Conservation (phyloP, 2,888 invertebrate genomes). For the Hypsopygia costalis region DNA sequence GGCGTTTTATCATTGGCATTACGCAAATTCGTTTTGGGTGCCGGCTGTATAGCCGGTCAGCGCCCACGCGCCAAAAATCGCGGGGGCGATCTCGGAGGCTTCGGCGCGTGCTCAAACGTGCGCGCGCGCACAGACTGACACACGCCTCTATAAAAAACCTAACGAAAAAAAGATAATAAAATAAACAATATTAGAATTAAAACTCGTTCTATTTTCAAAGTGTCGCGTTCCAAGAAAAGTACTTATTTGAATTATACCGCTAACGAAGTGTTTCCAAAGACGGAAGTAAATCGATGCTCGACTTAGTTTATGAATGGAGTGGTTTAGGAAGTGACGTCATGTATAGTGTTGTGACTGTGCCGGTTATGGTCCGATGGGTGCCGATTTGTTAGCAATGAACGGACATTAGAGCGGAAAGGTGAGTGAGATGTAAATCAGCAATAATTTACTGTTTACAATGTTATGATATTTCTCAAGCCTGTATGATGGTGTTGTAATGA, state of each 20-base stretch:
- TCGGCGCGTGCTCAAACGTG: constrained; percentile 69
- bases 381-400: constrained; percentile 69
- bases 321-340: constrained; percentile 75
- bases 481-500: too few species aligned
- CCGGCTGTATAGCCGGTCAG: constrained; percentile 43
- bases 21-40: constrained; percentile 73
- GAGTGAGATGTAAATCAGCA: constrained; percentile 34
- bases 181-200: constrained; percentile 14
- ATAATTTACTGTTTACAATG: too few species aligned
- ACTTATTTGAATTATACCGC: constrained; percentile 21
- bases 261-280: constrained; percentile 41
- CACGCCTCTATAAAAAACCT: constrained; percentile 42
- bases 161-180: constrained; percentile 37
- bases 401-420: constrained; percentile 75
- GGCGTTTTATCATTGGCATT: constrained; percentile 61
- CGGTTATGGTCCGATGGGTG: constrained; percentile 49
- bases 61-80: constrained; percentile 72
- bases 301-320: constrained; percentile 71
- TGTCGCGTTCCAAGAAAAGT: constrained; percentile 15
- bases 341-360: constrained; percentile 71
- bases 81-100: constrained; percentile 74
- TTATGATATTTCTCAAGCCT: too few species aligned
- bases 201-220: constrained; percentile 8
- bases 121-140: constrained; percentile 65
- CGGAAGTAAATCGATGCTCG: constrained; percentile 40